phyloP scores from a whole-genome alignment of 2,888 invertebrate species.

The Eumerus sabulonum region DNA sequence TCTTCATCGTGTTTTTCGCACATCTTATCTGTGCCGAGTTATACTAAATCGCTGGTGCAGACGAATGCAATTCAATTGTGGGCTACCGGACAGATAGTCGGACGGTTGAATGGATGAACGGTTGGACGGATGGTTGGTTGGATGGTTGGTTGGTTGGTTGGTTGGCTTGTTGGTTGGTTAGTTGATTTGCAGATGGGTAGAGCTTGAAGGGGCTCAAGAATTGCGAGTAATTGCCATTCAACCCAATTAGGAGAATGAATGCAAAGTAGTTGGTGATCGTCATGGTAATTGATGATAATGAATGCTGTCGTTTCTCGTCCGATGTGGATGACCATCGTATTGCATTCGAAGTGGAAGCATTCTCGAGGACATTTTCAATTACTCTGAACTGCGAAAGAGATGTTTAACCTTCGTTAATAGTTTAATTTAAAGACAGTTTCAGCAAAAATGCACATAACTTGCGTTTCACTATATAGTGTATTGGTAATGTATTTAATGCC shows the following conservation, averaged over 20 bases:
- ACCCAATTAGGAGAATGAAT: slow-evolving; percentile 62
- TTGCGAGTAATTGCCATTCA: slow-evolving; percentile 55
- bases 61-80: slow-evolving; percentile 47
- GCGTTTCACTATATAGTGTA: not conserved
- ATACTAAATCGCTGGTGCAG: slow-evolving; percentile 51
- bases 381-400: not conserved
- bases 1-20: slow-evolving; percentile 1
- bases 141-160: too few species aligned
- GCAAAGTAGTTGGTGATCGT: slow-evolving; percentile 56
- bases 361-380: slow-evolving; percentile 13
- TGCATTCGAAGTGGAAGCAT: not conserved
- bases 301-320: slow-evolving; percentile 39
- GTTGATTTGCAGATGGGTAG: slow-evolving; percentile 25
- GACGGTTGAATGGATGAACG: slow-evolving; percentile 17
- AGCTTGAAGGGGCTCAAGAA: slow-evolving; percentile 16
- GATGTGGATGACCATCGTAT: not conserved
- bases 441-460: not conserved
- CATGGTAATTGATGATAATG: slow-evolving; percentile 65
- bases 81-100: slow-evolving; percentile 11
- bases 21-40: slow-evolving; percentile 21
- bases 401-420: not conserved
- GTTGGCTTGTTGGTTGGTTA: too few species aligned
- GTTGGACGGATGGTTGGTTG: slow-evolving; percentile 15
- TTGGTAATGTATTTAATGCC: not conserved
- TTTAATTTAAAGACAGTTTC: not conserved